phyloP scores from a whole-genome alignment of 2,888 invertebrate species.

The Sympetrum striolatum region DNA sequence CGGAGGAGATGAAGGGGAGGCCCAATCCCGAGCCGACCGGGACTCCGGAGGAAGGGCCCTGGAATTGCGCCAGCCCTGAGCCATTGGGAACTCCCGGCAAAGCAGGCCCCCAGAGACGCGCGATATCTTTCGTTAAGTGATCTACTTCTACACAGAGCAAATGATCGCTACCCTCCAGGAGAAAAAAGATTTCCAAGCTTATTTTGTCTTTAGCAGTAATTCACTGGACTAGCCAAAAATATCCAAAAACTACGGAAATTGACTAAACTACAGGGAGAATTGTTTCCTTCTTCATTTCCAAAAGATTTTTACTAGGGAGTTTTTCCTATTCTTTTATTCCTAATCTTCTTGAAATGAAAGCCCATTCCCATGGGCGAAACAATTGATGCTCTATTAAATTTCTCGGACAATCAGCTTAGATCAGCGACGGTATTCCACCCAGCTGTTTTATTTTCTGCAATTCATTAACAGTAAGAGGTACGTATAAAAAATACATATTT shows the following conservation, averaged over 20 bases:
- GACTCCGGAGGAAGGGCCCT: constrained; percentile 31
- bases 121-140: not conserved
- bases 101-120: not conserved
- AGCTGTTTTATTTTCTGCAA: not conserved
- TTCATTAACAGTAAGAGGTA: not conserved
- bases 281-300: not conserved
- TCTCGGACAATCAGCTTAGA: not conserved
- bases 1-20: not conserved
- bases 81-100: not conserved
- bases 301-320: not conserved
- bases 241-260: no score
- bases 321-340: not conserved
- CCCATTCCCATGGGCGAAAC: not conserved
- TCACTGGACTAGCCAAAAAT: no score
- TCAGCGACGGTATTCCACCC: not conserved
- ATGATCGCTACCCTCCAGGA: not conserved
- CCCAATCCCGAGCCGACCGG: constrained; percentile 2
- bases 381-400: not conserved
- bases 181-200: not conserved
- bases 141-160: not conserved
- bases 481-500: not conserved
- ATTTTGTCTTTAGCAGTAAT: not conserved
- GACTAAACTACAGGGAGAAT: not conserved
- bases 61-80: constrained; percentile 8
- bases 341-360: not conserved